Conservation (phyloP, 2,113 vertebrate species). For the Anoura caudifer region DNA sequence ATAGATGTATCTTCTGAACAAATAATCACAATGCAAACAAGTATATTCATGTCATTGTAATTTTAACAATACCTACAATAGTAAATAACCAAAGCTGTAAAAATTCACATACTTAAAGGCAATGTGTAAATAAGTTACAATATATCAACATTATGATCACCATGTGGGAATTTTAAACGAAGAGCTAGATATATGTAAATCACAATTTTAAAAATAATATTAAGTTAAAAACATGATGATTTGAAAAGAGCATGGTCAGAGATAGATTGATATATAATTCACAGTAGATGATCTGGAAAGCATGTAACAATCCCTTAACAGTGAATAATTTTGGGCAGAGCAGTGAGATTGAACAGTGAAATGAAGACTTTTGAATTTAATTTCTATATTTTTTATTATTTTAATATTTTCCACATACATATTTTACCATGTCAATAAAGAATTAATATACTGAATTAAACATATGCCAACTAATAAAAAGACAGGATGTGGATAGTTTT, state of each 20-base stretch:
- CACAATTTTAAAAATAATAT: background rate
- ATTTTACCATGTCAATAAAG: background rate
- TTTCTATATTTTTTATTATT: background rate
- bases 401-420: background rate
- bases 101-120: background rate
- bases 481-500: background rate
- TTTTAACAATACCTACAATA: background rate
- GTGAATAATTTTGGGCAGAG: background rate
- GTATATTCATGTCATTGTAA: background rate
- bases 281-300: background rate
- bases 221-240: background rate
- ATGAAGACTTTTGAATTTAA: background rate
- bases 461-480: background rate
- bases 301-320: background rate
- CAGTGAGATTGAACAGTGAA: background rate
- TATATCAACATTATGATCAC: background rate
- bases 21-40: background rate
- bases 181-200: background rate
- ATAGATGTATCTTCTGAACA: background rate
- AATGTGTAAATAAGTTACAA: background rate
- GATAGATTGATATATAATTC: background rate
- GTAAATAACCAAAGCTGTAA: background rate
- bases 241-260: background rate
- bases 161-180: background rate
- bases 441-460: background rate